Base-by-base conservation (phyloP, 1,140 invertebrate genomes). In the Pseudomyrmex dendroicus region DNA sequence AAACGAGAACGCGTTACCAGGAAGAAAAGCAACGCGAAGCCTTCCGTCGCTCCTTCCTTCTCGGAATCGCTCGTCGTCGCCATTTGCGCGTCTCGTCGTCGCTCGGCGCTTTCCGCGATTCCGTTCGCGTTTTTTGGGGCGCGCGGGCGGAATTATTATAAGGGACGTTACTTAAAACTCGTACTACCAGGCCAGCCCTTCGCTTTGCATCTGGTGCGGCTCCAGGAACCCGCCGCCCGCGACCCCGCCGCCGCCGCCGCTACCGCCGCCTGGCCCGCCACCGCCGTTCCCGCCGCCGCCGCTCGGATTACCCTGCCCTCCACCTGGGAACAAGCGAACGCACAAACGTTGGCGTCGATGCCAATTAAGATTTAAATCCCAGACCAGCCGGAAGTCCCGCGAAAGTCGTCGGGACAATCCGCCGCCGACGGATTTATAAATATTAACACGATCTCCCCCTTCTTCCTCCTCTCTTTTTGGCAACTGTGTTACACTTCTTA, bases 101-200 rank as follows among this genome's bases (percentile, higher is more conserved):
- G 12, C 72, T 20, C 73, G 44, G 44, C 57, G 72, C 17, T 20
- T 15, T 17, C n/a, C 72, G 59, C 48, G 73, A 54, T 52, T 35
- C 48, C 48, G 48, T 44, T 52, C 46, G 46, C 35, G 15, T 66
- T 52, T 35, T 25, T 25, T 35, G 35, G 10, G 61, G 63, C 67
- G 61, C 20, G 68, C 64, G 64, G 76, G 86, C 73, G 73, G 91
- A 91, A 92, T 91, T 91, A 67, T 78, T 78, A 78, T 78, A 80
- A 59, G 70, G 48, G 72, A 87, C 85, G 82, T 68, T 84, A 93
- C 93, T 93, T 91, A 92, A 93, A 93, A 89, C 89, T 91, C 90
- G 89, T 94, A 93, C 93, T 96, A 97, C 96, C 96, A 97, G 94
- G 96, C 96, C 89, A 96, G 95, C 73, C 96, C 96, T 92, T 96